Percentiles rank a stretch among this genome's conserved stretches.
phyloP scores from a whole-genome alignment of 2,888 invertebrate genomes.

The Caenorhabditis plicata region DNA sequence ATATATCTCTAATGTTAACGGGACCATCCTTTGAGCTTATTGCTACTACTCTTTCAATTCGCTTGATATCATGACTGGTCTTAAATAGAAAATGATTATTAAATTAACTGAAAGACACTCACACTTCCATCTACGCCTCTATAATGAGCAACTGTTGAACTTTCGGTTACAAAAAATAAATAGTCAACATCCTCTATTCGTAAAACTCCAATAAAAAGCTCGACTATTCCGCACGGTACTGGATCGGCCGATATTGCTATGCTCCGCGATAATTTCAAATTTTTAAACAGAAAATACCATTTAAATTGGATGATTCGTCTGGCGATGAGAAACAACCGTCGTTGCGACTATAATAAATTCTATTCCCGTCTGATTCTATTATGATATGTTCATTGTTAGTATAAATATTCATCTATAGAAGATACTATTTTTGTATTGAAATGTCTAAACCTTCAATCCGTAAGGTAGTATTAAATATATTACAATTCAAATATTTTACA shows the following conservation, averaged over 20 bases:
- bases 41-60: slow-evolving; percentile 22
- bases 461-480: no score
- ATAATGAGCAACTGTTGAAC: slow-evolving; percentile 33
- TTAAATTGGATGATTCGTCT: no score
- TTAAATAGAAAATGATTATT: slow-evolving; percentile 6
- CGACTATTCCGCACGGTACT: slow-evolving; percentile 33
- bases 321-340: slow-evolving; percentile 2
- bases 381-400: slow-evolving; percentile 13
- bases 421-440: background rate
- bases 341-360: slow-evolving; percentile 17
- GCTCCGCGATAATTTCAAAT: background rate
- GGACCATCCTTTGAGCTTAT: slow-evolving; percentile 12
- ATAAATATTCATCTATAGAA: slow-evolving; percentile 25
- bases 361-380: slow-evolving; percentile 13
- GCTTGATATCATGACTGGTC: slow-evolving; percentile 15
- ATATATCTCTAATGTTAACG: slow-evolving; percentile 7
- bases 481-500: no score
- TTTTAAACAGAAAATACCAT: no score
- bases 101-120: background rate
- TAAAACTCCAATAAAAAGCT: slow-evolving; percentile 41
- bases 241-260: no score
- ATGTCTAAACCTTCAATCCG: background rate
- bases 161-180: slow-evolving; percentile 44
- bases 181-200: slow-evolving; percentile 34
- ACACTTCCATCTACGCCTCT: slow-evolving; percentile 16